phyloP scores from a whole-genome alignment of 2,888 invertebrate species.

The Drosophila longiperda region DNA sequence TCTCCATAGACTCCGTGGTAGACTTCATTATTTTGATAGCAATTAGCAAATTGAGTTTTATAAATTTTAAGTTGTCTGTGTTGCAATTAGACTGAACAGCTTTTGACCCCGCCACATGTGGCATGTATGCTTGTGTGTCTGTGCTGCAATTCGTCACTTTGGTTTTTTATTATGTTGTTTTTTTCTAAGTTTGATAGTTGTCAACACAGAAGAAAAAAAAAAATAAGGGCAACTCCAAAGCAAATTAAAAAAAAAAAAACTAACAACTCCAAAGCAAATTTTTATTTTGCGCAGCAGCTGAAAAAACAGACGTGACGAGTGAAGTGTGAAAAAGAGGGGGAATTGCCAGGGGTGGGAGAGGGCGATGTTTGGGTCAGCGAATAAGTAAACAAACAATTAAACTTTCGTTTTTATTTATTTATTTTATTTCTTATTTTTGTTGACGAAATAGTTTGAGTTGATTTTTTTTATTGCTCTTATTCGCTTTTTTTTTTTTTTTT shows the following conservation, averaged over 20 bases:
- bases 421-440: not conserved
- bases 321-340: not conserved
- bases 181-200: conserved; percentile 13
- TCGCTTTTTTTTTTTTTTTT: not conserved
- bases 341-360: no score
- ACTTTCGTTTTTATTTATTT: not conserved
- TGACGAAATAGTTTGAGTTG: conserved; percentile 2
- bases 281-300: conserved; percentile 16
- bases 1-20: conserved; percentile 17
- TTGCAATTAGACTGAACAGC: conserved; percentile 62
- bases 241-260: conserved; percentile 10
- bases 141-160: conserved; percentile 22
- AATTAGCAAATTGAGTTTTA: conserved; percentile 81
- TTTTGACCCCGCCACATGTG: conserved; percentile 22
- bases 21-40: conserved; percentile 81
- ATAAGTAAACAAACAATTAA: conserved; percentile 21
- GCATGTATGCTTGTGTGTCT: conserved; percentile 56
- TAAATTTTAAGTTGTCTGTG: conserved; percentile 62
- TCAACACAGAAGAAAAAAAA: conserved; percentile 3
- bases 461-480: not conserved
- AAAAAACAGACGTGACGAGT: conserved; percentile 10
- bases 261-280: conserved; percentile 17
- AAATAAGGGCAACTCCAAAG: not conserved
- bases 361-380: not conserved
- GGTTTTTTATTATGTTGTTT: not conserved